Evolutionary conservation across 1,140 invertebrate species (phyloP), one percentile per base, ranked within the genome.

Genomic region (Drosophila sp.): DNA sequence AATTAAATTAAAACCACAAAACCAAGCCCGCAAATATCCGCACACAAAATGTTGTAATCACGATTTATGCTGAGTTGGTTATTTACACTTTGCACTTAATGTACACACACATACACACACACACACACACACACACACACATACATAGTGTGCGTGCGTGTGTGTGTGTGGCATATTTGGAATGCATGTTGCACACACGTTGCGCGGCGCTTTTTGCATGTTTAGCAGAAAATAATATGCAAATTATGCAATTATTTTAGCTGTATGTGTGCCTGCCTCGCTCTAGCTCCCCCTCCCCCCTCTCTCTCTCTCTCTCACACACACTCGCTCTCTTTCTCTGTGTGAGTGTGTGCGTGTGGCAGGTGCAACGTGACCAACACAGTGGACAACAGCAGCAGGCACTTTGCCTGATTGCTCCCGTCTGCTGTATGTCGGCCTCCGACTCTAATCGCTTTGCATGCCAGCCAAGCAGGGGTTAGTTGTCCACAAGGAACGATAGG

Each of bases 1-100:
- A 89, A 87, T 87, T 87, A 87, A 87, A 87, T 87, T 87, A 87
- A 87, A 87, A 87, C 82, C 82, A 89, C 83, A 87, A 87, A 87
- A 87, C 79, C 78, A 67, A 87, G 76, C 76, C 82, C 82, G 82
- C 82, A 87, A 87, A 87, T 89, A 87, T 89, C 76, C 82, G 82
- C 78, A 84, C 63, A 82, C 57, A 86, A 89, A 89, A 87, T 82
- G 82, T 89, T 87, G 82, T 87, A 87, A 87, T 89, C 82, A 87
- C 82, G 83, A 87, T 87, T 89, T 87, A 87, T 87, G 82, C 82
- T 87, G 82, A 87, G 79, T 87, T 89, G 83, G 76, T 87, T 87
- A 87, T 87, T 87, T 89, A 87, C 82, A 87, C 82, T 87, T 87
- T 87, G 78, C 82, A 87, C 82, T 87, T 87, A 87, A 87, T 87